A percentile compares a stretch with the other conserved stretches of the same genome.
Conservation (phyloP, 1,140 invertebrate species). For the Gonioctena quinquepunctata region DNA sequence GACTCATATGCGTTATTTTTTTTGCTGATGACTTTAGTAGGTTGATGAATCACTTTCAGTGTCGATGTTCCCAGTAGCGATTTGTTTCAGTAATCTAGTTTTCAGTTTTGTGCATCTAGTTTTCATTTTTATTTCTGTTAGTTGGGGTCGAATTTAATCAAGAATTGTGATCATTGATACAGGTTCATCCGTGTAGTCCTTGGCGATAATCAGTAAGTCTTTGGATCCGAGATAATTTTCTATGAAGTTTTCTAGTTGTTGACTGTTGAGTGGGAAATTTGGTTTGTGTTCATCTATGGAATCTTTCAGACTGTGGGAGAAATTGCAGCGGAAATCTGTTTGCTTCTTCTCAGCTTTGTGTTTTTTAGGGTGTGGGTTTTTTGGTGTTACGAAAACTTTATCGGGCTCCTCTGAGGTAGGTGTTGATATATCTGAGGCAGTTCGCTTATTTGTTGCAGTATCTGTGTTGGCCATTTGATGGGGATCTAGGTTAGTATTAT, state of each 20-base stretch:
- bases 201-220: not conserved
- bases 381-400: no score
- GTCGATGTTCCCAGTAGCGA: not conserved
- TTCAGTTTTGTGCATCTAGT: conserved; percentile 5
- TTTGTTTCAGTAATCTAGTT: not conserved
- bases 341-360: no score
- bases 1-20: not conserved
- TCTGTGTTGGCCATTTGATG: no score
- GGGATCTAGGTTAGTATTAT: no score
- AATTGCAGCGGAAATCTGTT: no score
- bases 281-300: not conserved
- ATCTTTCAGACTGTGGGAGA: no score
- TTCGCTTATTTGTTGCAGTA: no score
- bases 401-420: no score
- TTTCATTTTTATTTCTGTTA: not conserved
- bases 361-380: no score
- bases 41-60: not conserved
- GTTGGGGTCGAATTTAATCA: not conserved
- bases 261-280: not conserved
- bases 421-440: no score
- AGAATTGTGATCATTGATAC: not conserved
- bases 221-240: not conserved
- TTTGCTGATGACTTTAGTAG: not conserved
- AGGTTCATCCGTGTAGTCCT: not conserved
- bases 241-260: not conserved